Evolutionary conservation across 2,113 vertebrate species (phyloP).

Genomic region (Petaurus breviceps): DNA sequence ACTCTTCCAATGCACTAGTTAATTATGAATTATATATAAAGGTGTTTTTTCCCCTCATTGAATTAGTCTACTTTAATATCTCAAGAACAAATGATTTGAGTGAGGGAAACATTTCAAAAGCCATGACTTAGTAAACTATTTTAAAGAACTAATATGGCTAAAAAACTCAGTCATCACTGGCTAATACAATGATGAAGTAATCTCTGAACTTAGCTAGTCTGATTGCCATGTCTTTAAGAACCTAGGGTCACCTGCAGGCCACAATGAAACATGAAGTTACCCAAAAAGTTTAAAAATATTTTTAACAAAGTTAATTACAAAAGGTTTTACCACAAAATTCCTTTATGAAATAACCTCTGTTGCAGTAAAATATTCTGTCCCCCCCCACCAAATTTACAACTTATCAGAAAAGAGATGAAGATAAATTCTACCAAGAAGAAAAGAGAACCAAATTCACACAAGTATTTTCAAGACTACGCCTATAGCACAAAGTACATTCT

Average conservation of each 20-base stretch:
- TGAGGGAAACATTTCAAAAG: neutral
- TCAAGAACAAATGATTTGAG: neutral
- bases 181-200: neutral
- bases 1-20: neutral
- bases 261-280: no score
- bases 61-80: neutral
- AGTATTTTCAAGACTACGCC: neutral
- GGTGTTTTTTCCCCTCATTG: neutral
- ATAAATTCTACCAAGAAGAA: constrained; percentile 4
- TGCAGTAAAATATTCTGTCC: neutral
- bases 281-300: no score
- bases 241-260: no score
- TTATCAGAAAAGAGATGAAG: constrained; percentile 4
- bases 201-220: neutral
- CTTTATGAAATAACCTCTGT: neutral
- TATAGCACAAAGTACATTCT: neutral
- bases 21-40: neutral
- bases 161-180: no score
- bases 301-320: neutral
- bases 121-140: neutral
- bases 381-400: neutral
- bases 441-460: neutral
- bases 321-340: neutral
- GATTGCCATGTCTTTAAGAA: no score
- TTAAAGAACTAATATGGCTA: neutral